phyloP scores from a whole-genome alignment of 2,797 vertebrate genomes.

The Hephaestus fuliginosus region DNA sequence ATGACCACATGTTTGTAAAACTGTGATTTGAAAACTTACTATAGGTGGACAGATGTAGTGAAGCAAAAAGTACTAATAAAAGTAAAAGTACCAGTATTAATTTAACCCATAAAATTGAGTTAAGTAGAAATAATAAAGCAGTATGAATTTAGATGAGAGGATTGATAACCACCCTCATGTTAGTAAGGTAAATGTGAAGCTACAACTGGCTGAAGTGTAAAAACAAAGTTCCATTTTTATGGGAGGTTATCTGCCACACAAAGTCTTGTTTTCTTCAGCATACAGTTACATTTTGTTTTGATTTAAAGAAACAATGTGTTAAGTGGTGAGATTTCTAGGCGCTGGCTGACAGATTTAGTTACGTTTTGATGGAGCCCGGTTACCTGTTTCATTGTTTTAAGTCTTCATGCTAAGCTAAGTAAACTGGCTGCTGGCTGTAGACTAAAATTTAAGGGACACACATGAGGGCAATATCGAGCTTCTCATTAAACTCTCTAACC shows the following conservation, averaged over 20 bases:
- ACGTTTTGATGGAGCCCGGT: not conserved
- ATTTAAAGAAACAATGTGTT: not conserved
- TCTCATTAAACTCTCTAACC: not conserved
- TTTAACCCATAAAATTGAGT: not conserved
- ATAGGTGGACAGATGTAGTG: not conserved
- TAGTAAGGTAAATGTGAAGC: not conserved
- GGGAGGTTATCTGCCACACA: not conserved
- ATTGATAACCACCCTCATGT: not conserved
- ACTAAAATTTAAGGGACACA: not conserved
- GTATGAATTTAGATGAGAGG: not conserved
- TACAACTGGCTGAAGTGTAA: too few species aligned
- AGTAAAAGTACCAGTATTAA: too few species aligned
- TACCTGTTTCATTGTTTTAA: not conserved
- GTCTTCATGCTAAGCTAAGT: not conserved
- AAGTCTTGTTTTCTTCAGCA: not conserved
- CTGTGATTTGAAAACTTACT: not conserved
- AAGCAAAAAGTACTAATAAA: not conserved
- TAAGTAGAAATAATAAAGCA: not conserved
- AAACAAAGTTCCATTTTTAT: not conserved
- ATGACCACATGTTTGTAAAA: not conserved
- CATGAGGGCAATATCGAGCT: not conserved
- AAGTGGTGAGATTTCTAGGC: not conserved
- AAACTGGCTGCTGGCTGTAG: not conserved
- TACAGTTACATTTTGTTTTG: not conserved
- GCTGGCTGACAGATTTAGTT: not conserved